Conservation (phyloP, 2,888 invertebrate species). For the Drosophila colorata region DNA sequence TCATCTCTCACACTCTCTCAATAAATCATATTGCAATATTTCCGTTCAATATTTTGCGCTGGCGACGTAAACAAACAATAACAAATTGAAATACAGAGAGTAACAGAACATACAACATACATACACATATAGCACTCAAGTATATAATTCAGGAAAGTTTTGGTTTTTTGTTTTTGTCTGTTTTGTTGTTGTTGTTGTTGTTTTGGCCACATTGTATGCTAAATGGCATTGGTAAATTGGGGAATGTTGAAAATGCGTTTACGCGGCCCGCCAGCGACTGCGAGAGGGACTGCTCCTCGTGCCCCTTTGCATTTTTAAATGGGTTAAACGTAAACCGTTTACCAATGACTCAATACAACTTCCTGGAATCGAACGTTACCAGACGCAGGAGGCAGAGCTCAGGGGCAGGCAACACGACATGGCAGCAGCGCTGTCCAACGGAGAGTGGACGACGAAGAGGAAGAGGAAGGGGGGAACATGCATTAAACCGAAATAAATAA, state of each 20-base stretch:
- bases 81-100: constrained; percentile 64
- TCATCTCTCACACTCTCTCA: constrained; percentile 21
- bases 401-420: constrained; percentile 11
- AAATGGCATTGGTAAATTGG: constrained; percentile 60
- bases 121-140: constrained; percentile 3
- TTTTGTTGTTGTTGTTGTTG: constrained; percentile 19
- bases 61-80: constrained; percentile 74
- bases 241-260: constrained; percentile 68
- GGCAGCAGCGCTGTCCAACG: not conserved
- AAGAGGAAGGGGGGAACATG: constrained; percentile 40
- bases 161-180: constrained; percentile 6
- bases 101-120: constrained; percentile 1
- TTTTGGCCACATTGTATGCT: constrained; percentile 68
- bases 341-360: constrained; percentile 78
- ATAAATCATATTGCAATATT: constrained; percentile 80
- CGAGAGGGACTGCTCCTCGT: constrained; percentile 7
- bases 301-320: constrained; percentile 72
- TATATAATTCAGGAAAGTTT: constrained; percentile 45
- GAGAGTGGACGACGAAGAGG: not conserved
- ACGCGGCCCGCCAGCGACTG: constrained; percentile 13
- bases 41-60: constrained; percentile 77
- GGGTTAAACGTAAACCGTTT: constrained; percentile 81
- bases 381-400: constrained; percentile 9
- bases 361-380: constrained; percentile 57
- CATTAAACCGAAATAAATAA: constrained; percentile 80